A percentile compares a stretch with the other conserved stretches of the same genome.
phyloP scores from a whole-genome alignment of 1,140 invertebrate species.

The Pristionchus pacificus region DNA sequence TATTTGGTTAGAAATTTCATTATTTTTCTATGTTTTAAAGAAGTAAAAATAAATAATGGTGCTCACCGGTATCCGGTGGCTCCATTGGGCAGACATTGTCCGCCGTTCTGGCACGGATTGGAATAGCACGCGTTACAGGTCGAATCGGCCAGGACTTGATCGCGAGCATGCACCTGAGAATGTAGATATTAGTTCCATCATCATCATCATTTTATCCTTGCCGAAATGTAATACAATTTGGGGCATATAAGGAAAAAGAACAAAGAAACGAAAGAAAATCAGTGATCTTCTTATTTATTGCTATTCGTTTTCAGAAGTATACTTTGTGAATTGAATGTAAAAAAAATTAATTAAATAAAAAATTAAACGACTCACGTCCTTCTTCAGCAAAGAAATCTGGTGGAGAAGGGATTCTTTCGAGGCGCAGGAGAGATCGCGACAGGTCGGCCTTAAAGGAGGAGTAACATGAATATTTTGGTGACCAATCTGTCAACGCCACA shows the following conservation, averaged over 20 bases:
- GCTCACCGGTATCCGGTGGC: background rate
- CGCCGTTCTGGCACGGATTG: background rate
- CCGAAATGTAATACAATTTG: background rate
- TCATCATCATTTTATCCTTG: background rate
- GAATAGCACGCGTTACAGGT: background rate
- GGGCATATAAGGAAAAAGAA: background rate
- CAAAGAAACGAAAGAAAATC: background rate
- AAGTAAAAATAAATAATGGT: too few relatives aligned
- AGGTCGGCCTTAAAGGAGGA: background rate
- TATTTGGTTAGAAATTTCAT: too few relatives aligned
- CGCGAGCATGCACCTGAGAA: background rate
- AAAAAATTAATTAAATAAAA: background rate
- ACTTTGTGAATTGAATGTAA: too few relatives aligned
- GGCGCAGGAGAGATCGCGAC: background rate
- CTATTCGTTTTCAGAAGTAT: too few relatives aligned
- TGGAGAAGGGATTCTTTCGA: background rate
- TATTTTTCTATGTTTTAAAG: too few relatives aligned
- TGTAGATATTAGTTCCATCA: background rate
- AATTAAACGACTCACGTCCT: background rate
- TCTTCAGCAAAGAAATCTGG: background rate
- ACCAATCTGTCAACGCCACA: too few relatives aligned
- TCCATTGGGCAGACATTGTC: background rate
- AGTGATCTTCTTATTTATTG: too few relatives aligned
- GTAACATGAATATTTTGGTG: background rate
- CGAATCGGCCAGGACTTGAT: background rate